phyloP scores from a whole-genome alignment of 2,113 vertebrate species.

The Siphamia tubifer region DNA sequence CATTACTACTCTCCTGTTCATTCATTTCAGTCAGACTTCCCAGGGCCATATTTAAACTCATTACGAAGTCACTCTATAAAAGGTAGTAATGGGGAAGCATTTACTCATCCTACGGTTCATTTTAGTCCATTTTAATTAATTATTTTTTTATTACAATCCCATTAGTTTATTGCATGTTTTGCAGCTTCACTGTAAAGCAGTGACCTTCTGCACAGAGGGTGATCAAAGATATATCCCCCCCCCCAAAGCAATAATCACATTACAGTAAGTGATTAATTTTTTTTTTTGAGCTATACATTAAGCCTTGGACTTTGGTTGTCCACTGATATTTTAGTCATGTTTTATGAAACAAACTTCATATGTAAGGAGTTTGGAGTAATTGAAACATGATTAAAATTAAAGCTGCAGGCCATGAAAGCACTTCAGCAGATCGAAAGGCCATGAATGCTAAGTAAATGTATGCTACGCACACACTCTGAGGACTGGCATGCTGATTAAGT shows the following conservation, averaged over 20 bases:
- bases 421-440: slow-evolving; percentile 32
- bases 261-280: slow-evolving; percentile 18
- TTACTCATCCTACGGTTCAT: slow-evolving; percentile 8
- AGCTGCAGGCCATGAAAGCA: slow-evolving; percentile 27
- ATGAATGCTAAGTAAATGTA: slow-evolving; percentile 1
- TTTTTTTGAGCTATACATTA: slow-evolving; percentile 16
- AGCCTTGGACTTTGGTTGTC: neutral
- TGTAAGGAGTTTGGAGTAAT: neutral
- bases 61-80: slow-evolving; percentile 11
- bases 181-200: neutral
- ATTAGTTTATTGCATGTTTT: slow-evolving; percentile 20
- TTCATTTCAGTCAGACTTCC: neutral
- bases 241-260: slow-evolving; percentile 33
- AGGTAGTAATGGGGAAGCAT: neutral
- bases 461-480: slow-evolving; percentile 6
- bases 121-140: slow-evolving; percentile 34
- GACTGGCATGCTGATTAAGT: slow-evolving; percentile 4
- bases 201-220: slow-evolving; percentile 13
- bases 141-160: neutral
- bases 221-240: slow-evolving; percentile 17
- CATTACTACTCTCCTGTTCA: neutral
- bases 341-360: slow-evolving; percentile 23
- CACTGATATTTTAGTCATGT: slow-evolving; percentile 2
- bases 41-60: slow-evolving; percentile 1
- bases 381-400: slow-evolving; percentile 38